phyloP scores from a whole-genome alignment of 2,888 invertebrate genomes.

The Chymomyza fuscimana region DNA sequence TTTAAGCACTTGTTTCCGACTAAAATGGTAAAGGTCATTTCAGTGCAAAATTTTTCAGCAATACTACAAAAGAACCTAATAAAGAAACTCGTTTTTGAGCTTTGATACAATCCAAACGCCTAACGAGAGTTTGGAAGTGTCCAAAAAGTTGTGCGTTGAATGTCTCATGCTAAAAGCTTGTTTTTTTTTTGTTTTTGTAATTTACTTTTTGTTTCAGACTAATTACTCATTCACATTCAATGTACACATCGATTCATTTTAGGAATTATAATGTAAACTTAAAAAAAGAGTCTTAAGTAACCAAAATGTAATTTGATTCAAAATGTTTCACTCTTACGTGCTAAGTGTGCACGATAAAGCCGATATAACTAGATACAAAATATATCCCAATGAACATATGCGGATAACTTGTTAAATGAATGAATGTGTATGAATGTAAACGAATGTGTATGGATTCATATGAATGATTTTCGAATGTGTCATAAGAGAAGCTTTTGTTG shows the following conservation, averaged over 20 bases:
- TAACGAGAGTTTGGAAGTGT: slow-evolving; percentile 1
- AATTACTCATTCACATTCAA: slow-evolving; percentile 11
- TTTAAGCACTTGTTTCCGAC: slow-evolving; percentile 27
- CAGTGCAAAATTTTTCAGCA: slow-evolving; percentile 15
- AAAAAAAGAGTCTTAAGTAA: too few relatives aligned
- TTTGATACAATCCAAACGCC: not conserved
- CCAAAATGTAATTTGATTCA: too few relatives aligned
- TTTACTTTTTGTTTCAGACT: slow-evolving; percentile 10
- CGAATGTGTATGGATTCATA: too few relatives aligned
- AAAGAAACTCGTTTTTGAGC: slow-evolving; percentile 59
- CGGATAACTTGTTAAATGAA: too few relatives aligned
- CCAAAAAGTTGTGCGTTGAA: slow-evolving; percentile 12
- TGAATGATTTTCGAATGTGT: too few relatives aligned
- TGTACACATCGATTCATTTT: slow-evolving; percentile 30
- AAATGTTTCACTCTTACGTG: too few relatives aligned
- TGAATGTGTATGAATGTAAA: too few relatives aligned
- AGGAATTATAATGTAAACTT: slow-evolving; percentile 37
- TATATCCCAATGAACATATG: too few relatives aligned
- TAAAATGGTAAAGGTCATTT: slow-evolving; percentile 58
- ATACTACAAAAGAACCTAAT: slow-evolving; percentile 47
- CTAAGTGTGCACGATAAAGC: too few relatives aligned
- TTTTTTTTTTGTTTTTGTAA: slow-evolving; percentile 12
- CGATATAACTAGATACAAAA: too few relatives aligned
- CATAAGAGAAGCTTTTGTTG: too few relatives aligned
- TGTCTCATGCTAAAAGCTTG: slow-evolving; percentile 11